phyloP scores from a whole-genome alignment of 2,888 invertebrate genomes.

The Capitulum mitella region DNA sequence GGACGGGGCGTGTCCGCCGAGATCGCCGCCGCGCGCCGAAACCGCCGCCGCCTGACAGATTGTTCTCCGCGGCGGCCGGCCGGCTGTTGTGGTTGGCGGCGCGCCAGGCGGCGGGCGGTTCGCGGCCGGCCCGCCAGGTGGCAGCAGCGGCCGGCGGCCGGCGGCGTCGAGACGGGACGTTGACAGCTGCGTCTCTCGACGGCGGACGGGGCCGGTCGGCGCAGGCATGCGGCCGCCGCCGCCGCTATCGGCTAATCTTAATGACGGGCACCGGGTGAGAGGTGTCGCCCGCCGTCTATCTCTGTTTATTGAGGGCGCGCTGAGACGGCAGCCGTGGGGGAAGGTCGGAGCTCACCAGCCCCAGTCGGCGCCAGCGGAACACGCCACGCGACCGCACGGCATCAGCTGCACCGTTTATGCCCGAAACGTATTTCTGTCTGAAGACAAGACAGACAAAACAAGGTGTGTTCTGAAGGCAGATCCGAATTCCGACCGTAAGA shows the following conservation, averaged over 20 bases:
- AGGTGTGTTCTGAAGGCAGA: too few relatives aligned
- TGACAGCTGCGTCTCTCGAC: neutral
- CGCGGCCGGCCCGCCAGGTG: neutral
- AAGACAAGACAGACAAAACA: too few relatives aligned
- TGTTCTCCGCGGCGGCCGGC: neutral
- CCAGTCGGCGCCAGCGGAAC: too few relatives aligned
- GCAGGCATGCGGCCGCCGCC: neutral
- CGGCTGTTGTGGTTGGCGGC: neutral
- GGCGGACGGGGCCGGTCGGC: neutral
- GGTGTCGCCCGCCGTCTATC: neutral
- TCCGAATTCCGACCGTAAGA: too few relatives aligned
- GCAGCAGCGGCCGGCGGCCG: neutral
- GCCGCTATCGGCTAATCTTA: neutral
- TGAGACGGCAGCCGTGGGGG: neutral
- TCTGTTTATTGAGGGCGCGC: neutral
- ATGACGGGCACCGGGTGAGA: neutral
- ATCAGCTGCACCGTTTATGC: too few relatives aligned
- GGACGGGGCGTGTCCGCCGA: too few relatives aligned
- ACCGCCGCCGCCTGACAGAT: neutral
- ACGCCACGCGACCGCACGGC: too few relatives aligned
- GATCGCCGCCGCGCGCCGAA: neutral
- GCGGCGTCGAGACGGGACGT: neutral
- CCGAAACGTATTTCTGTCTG: too few relatives aligned
- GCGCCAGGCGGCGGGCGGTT: neutral
- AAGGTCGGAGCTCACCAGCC: too few relatives aligned